Percentiles rank a stretch among this genome's conserved stretches.
These are phyloP conservation scores for Eumacrocentrus americanus DNA, from an alignment of 2,888 invertebrate genomes.

Conservation along the genomic window DNA sequence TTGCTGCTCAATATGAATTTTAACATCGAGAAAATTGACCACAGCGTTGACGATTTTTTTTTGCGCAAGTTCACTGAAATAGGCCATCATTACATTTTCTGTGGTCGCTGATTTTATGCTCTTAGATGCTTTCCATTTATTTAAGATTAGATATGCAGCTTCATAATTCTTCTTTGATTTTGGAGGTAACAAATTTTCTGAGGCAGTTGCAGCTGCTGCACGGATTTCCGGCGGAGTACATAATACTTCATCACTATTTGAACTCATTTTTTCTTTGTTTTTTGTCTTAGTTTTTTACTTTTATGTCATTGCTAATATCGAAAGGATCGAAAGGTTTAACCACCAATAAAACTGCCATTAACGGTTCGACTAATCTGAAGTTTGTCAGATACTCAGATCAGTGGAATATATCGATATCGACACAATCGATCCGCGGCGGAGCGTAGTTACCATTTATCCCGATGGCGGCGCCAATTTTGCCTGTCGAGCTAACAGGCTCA, in stretches of 20 bases:
- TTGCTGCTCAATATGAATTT: conserved; percentile 35
- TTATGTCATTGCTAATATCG: too few relatives aligned
- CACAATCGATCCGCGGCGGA: too few relatives aligned
- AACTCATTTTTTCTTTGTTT: not conserved
- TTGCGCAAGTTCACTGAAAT: conserved; percentile 38
- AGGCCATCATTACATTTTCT: conserved; percentile 26
- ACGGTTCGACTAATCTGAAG: too few relatives aligned
- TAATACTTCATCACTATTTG: not conserved
- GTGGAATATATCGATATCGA: too few relatives aligned
- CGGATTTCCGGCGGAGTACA: not conserved
- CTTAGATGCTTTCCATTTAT: not conserved
- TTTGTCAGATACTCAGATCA: too few relatives aligned
- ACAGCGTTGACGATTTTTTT: conserved; percentile 41
- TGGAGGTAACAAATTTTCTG: not conserved
- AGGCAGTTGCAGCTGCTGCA: too few relatives aligned
- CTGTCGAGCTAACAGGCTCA: too few relatives aligned
- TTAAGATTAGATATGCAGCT: not conserved
- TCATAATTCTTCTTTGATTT: conserved; percentile 15
- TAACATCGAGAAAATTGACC: conserved; percentile 42
- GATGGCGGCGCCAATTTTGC: too few relatives aligned
- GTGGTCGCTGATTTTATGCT: not conserved
- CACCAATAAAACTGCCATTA: too few relatives aligned
- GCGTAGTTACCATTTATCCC: too few relatives aligned
- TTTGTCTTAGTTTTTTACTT: too few relatives aligned
- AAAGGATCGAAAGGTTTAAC: too few relatives aligned